Evolutionary conservation across 2,888 invertebrate species (phyloP).

Genomic region (Drosophila putrida): DNA sequence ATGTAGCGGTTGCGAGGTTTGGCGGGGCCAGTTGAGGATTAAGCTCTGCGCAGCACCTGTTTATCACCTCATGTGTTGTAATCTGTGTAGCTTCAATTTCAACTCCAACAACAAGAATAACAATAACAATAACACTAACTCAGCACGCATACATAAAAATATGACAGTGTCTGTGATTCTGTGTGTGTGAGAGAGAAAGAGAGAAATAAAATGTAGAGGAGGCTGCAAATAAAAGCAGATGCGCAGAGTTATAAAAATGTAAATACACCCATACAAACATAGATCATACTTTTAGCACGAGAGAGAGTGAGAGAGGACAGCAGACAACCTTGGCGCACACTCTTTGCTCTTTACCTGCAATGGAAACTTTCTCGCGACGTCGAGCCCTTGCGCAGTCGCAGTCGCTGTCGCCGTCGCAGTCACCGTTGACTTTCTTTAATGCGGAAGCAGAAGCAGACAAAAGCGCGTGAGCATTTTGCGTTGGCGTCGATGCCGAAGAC

Average conservation of each 20-base stretch:
- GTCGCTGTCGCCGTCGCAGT: constrained; percentile 35
- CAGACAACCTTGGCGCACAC: constrained; percentile 69
- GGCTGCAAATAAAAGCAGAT: constrained; percentile 40
- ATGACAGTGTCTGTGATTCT: constrained; percentile 1
- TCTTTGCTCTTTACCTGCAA: constrained; percentile 38
- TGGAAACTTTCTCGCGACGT: constrained; percentile 65
- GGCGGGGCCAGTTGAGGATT: constrained; percentile 25
- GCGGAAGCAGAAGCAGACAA: constrained; percentile 70
- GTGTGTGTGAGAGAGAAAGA: constrained; percentile 6
- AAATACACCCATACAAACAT: not conserved
- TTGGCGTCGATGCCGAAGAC: constrained; percentile 43
- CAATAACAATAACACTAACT: constrained; percentile 50
- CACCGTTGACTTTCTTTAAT: constrained; percentile 68
- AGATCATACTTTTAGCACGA: constrained; percentile 7
- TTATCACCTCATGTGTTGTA: constrained; percentile 78
- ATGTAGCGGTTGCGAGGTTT: constrained; percentile 6
- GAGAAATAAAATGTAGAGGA: constrained; percentile 40
- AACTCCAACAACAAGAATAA: constrained; percentile 34
- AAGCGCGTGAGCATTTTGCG: constrained; percentile 65
- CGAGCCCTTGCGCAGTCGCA: constrained; percentile 33
- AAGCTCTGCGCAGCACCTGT: constrained; percentile 70
- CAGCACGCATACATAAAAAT: constrained; percentile 21
- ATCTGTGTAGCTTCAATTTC: constrained; percentile 64
- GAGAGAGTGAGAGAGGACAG: constrained; percentile 14
- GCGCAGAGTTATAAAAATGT: constrained; percentile 12